These are phyloP conservation scores for Ictidomys tridecemlineatus DNA, from an alignment of 2,113 vertebrate genomes.

Conservation along the genomic window DNA sequence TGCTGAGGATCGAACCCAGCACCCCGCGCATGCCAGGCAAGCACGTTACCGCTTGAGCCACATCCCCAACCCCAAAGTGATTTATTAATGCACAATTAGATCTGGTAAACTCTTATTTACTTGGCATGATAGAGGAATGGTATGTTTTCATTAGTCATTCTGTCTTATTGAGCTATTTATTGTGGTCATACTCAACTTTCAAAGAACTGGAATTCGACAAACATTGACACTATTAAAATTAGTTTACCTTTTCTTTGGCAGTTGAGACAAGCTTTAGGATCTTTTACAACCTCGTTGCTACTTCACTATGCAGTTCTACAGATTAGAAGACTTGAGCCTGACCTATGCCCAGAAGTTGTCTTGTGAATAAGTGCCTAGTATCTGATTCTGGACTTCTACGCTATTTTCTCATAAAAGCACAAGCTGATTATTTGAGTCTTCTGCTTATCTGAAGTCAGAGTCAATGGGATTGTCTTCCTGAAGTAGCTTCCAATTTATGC, in stretches of 20 bases:
- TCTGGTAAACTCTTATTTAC: neutral
- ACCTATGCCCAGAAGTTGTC: neutral
- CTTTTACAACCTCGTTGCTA: neutral
- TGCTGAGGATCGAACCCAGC: no score
- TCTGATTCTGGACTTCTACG: neutral
- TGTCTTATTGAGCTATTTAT: neutral
- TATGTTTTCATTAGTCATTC: neutral
- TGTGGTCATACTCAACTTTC: neutral
- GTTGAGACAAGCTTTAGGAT: neutral
- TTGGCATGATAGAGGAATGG: neutral
- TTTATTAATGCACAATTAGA: neutral
- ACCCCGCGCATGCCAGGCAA: no score
- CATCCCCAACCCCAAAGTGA: neutral
- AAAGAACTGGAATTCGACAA: neutral
- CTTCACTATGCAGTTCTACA: no score
- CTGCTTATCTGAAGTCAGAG: neutral
- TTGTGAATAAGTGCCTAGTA: neutral
- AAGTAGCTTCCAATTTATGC: neutral
- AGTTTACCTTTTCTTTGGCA: neutral
- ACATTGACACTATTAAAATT: neutral
- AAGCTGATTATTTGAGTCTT: neutral
- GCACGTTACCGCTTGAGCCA: no score
- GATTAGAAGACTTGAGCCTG: neutral
- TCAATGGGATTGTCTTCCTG: neutral
- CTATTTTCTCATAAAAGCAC: neutral